Conservation (phyloP, 2,797 vertebrate species). For the Hypotaenidia philippensis region DNA sequence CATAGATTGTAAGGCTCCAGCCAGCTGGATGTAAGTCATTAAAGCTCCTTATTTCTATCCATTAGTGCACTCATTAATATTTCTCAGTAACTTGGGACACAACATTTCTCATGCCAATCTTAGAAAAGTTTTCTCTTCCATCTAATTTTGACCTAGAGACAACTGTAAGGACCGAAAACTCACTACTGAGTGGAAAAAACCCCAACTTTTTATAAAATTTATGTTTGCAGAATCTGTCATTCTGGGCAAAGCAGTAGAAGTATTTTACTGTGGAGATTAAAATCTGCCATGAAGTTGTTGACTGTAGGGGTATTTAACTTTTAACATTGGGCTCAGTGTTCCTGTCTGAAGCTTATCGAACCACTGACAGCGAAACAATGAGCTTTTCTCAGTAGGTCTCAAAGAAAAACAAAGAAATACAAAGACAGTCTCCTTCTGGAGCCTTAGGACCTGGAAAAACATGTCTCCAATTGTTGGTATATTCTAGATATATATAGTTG, state of each 20-base stretch:
- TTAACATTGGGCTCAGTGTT: background rate
- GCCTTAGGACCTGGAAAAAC: background rate
- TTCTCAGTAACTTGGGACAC: conserved; percentile 35
- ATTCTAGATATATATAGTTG: background rate
- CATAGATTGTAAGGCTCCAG: conserved; percentile 46
- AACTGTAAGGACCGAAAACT: conserved; percentile 4
- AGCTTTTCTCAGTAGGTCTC: background rate
- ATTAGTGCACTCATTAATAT: conserved; percentile 71
- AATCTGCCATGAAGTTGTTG: background rate
- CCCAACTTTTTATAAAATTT: background rate
- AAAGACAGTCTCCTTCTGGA: background rate
- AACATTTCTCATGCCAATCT: conserved; percentile 38
- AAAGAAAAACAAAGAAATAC: background rate
- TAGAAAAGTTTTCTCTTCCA: conserved; percentile 42
- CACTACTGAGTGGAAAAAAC: background rate
- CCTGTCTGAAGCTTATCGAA: conserved; percentile 1
- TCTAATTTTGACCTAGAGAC: conserved; percentile 48
- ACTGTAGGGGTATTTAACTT: conserved; percentile 7
- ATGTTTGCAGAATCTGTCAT: background rate
- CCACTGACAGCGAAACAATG: conserved; percentile 1
- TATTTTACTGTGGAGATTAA: conserved; percentile 22
- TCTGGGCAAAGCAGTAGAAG: background rate
- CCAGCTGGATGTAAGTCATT: conserved; percentile 56
- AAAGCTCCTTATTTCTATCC: conserved; percentile 54
- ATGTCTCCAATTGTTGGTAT: background rate